A percentile compares a stretch with the other conserved stretches of the same genome.
Conservation (phyloP, 2,888 invertebrate species). For the Lochmaea capreae region DNA sequence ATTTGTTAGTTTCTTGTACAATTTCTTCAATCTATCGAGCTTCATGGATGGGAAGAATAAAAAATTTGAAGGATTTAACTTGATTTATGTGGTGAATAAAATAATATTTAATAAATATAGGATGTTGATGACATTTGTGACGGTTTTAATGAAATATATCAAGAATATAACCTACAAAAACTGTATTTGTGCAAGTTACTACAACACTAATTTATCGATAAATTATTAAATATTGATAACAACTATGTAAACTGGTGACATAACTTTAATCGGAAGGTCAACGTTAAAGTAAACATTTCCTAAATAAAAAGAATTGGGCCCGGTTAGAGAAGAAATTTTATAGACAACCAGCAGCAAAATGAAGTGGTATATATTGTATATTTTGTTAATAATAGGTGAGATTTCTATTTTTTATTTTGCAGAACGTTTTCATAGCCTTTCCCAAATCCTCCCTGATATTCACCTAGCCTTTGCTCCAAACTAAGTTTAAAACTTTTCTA, state of each 20-base stretch:
- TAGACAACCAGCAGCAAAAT: not conserved
- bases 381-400: not conserved
- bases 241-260: no score
- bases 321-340: not conserved
- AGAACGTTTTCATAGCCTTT: no score
- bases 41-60: not conserved
- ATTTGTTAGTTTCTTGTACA: not conserved
- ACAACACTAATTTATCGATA: no score
- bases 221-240: no score
- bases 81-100: not conserved
- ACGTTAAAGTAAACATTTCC: no score
- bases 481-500: no score
- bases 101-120: not conserved
- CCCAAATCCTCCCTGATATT: no score
- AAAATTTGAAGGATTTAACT: not conserved
- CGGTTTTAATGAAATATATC: not conserved
- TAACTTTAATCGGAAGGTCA: no score
- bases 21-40: not conserved
- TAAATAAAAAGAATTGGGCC: not conserved
- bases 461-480: no score
- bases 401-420: not conserved
- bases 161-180: no score
- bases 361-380: not conserved
- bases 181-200: no score
- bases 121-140: not conserved